Evolutionary conservation across 1,140 invertebrate genomes (phyloP).

Genomic region (Polypedilum pembai): DNA sequence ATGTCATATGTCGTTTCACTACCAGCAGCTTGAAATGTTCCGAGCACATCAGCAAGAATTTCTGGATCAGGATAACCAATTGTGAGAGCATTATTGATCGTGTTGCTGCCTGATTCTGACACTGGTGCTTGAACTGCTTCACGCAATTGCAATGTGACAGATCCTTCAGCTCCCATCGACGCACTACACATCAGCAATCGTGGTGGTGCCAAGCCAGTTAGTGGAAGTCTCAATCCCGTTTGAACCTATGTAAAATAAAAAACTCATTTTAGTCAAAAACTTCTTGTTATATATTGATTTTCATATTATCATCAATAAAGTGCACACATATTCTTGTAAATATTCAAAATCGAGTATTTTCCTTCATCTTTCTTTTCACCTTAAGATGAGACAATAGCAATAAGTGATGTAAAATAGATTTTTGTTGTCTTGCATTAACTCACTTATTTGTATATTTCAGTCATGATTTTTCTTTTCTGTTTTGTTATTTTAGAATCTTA

Average conservation of each 20-base stretch:
- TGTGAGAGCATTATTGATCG: slow-evolving; percentile 46
- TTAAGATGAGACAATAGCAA: neutral
- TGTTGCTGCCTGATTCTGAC: slow-evolving; percentile 37
- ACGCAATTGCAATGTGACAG: slow-evolving; percentile 48
- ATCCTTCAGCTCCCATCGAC: slow-evolving; percentile 49
- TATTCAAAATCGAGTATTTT: neutral
- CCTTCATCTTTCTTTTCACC: neutral
- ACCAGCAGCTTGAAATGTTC: slow-evolving; percentile 44
- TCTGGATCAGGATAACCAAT: slow-evolving; percentile 51
- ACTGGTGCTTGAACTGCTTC: slow-evolving; percentile 46
- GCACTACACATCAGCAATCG: slow-evolving; percentile 55
- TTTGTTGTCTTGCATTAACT: too few relatives aligned
- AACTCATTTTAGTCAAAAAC: neutral
- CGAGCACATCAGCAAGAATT: slow-evolving; percentile 45
- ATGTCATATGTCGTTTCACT: slow-evolving; percentile 31
- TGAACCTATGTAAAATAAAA: slow-evolving; percentile 36
- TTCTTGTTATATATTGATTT: slow-evolving; percentile 23
- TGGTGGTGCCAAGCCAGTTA: slow-evolving; percentile 48
- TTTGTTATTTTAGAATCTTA: too few relatives aligned
- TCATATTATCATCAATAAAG: neutral
- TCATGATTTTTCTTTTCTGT: too few relatives aligned
- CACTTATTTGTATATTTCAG: too few relatives aligned
- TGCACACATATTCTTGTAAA: neutral
- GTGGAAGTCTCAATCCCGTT: slow-evolving; percentile 46
- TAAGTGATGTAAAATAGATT: neutral